A percentile compares a stretch with the other conserved stretches of the same genome.
Conservation (phyloP, 2,113 vertebrate species). For the Notarius lentiginosus region DNA sequence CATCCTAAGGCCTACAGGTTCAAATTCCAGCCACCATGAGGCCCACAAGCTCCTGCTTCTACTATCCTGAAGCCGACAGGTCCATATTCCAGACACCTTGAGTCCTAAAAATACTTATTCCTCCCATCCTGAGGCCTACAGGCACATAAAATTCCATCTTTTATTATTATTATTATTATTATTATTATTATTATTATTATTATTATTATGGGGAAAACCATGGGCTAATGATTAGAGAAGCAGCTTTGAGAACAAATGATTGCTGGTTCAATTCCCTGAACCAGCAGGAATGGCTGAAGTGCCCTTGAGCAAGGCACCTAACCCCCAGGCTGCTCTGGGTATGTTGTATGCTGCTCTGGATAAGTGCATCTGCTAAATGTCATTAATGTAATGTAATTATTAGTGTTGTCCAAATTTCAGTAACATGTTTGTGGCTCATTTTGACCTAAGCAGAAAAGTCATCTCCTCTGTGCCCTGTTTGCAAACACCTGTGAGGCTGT, state of each 20-base stretch:
- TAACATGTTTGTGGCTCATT: not conserved
- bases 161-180: not conserved
- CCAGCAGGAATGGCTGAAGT: no score
- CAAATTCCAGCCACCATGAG: not conserved
- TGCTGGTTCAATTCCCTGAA: no score
- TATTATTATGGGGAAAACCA: no score
- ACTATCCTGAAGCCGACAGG: not conserved
- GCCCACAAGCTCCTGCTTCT: not conserved
- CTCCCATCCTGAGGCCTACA: not conserved
- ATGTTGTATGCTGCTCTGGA: no score
- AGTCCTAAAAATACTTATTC: not conserved
- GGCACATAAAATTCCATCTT: not conserved
- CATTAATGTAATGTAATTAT: no score
- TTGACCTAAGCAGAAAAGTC: not conserved
- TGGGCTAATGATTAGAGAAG: no score
- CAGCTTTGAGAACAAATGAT: no score
- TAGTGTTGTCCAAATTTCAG: not conserved
- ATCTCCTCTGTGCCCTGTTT: not conserved
- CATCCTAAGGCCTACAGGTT: not conserved
- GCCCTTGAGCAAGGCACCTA: no score
- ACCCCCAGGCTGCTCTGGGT: no score
- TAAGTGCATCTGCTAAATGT: no score
- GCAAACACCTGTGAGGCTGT: conserved; percentile 25
- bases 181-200: no score
- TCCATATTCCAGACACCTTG: not conserved